Percentiles rank a stretch among this genome's conserved stretches.
These are phyloP conservation scores for Lasioglossum zephyrum DNA, from an alignment of 2,888 invertebrate species.

Conservation along the genomic window DNA sequence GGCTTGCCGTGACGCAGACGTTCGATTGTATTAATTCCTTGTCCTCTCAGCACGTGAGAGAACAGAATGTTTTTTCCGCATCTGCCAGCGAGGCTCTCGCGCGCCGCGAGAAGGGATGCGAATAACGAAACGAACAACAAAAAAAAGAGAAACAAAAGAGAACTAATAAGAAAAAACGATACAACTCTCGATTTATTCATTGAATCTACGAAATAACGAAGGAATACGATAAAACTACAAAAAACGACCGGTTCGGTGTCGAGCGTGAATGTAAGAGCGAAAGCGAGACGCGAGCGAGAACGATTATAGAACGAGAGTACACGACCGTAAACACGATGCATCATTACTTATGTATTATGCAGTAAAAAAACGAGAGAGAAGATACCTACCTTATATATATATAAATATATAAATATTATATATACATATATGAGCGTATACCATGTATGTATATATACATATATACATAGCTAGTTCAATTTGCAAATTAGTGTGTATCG, in stretches of 20 bases:
- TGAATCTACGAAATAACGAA: constrained; percentile 24
- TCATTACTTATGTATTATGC: constrained; percentile 78
- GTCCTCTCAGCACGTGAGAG: constrained; percentile 23
- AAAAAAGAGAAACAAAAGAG: not conserved
- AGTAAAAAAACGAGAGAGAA: constrained; percentile 66
- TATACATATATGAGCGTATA: constrained; percentile 71
- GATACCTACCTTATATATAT: constrained; percentile 78
- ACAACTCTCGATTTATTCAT: constrained; percentile 45
- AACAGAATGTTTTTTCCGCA: constrained; percentile 12
- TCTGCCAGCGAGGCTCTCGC: constrained; percentile 38
- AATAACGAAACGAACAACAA: constrained; percentile 24
- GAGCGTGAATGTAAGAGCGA: constrained; percentile 39
- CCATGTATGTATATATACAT: constrained; percentile 64
- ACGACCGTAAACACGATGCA: constrained; percentile 71
- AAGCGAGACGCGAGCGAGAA: constrained; percentile 48
- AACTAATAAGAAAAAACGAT: not conserved
- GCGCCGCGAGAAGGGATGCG: constrained; percentile 13
- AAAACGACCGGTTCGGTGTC: constrained; percentile 36
- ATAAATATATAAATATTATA: constrained; percentile 64
- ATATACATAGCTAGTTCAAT: constrained; percentile 82
- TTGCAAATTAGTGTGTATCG: constrained; percentile 83
- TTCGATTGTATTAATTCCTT: constrained; percentile 63
- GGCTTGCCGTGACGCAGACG: constrained; percentile 62
- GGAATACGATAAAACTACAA: not conserved
- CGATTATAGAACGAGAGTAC: constrained; percentile 34